Evolutionary conservation across 2,113 vertebrate species (phyloP).

Genomic region (Scolopax mira): DNA sequence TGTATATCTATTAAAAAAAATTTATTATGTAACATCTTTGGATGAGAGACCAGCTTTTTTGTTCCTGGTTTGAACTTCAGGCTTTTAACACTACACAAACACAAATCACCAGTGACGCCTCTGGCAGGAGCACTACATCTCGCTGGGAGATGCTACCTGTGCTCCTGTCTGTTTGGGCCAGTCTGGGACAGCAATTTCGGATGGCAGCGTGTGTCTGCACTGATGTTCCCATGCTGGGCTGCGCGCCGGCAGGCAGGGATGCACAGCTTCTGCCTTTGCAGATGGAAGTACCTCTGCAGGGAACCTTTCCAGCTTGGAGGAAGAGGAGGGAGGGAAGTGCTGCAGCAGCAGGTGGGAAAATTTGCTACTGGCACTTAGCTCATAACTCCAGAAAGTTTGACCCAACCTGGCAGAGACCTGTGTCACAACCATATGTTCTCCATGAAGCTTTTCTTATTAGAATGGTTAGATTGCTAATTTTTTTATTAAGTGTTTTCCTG

Average conservation of each 20-base stretch:
- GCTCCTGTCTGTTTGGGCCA: neutral
- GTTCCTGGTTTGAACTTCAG: neutral
- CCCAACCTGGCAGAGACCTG: neutral
- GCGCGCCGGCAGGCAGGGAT: neutral
- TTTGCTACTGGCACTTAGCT: neutral
- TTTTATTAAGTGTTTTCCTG: neutral
- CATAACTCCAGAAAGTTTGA: neutral
- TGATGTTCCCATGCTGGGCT: neutral
- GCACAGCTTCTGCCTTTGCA: neutral
- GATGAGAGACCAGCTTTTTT: neutral
- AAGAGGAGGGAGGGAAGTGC: neutral
- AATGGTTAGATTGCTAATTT: neutral
- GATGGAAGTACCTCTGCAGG: neutral
- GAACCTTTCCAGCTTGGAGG: neutral
- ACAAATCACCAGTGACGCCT: neutral
- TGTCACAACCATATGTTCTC: neutral
- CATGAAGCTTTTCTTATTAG: neutral
- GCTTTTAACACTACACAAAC: neutral
- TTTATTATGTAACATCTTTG: neutral
- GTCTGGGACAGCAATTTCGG: neutral
- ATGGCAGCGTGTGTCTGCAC: neutral
- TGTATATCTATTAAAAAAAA: neutral
- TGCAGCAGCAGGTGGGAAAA: neutral
- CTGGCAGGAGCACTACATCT: neutral
- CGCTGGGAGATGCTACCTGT: rapidly evolving